A percentile compares a stretch with the other conserved stretches of the same genome.
Conservation (phyloP, 2,113 vertebrate genomes). For the Actenoides lindsayi region DNA sequence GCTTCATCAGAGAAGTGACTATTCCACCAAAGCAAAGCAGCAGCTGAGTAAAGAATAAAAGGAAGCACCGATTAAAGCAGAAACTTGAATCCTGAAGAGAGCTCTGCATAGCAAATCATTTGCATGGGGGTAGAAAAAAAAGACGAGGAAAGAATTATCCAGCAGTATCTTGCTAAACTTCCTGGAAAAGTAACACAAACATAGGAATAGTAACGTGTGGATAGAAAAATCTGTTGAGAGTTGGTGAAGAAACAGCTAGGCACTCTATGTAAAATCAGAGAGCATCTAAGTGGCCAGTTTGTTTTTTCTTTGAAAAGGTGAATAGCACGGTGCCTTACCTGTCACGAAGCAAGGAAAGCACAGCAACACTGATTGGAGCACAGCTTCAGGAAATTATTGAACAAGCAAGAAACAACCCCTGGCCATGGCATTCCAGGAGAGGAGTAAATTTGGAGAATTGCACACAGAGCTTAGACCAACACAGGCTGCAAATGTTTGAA, state of each 20-base stretch:
- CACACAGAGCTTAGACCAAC: background rate
- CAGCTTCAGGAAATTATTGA: constrained; percentile 35
- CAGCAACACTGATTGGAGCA: background rate
- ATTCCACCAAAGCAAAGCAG: constrained; percentile 39
- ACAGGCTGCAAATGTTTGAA: constrained; percentile 12
- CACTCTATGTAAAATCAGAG: background rate
- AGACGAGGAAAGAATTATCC: background rate
- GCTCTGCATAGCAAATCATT: constrained; percentile 11
- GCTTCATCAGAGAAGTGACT: constrained; percentile 30
- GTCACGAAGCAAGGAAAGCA: background rate
- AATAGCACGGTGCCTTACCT: background rate
- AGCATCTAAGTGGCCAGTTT: constrained; percentile 10
- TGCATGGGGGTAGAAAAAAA: background rate
- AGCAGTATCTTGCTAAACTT: background rate
- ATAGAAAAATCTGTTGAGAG: background rate
- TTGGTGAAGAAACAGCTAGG: background rate
- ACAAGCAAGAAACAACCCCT: background rate
- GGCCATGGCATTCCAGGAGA: background rate
- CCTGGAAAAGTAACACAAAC: background rate
- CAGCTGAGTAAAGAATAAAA: constrained; percentile 37
- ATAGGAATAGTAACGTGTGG: background rate
- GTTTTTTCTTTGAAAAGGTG: background rate
- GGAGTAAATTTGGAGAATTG: background rate
- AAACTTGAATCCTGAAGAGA: constrained; percentile 6
- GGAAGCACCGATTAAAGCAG: constrained; percentile 45